Evolutionary conservation across 1,140 invertebrate genomes (phyloP).

Genomic region (Dendroctonus valens): DNA sequence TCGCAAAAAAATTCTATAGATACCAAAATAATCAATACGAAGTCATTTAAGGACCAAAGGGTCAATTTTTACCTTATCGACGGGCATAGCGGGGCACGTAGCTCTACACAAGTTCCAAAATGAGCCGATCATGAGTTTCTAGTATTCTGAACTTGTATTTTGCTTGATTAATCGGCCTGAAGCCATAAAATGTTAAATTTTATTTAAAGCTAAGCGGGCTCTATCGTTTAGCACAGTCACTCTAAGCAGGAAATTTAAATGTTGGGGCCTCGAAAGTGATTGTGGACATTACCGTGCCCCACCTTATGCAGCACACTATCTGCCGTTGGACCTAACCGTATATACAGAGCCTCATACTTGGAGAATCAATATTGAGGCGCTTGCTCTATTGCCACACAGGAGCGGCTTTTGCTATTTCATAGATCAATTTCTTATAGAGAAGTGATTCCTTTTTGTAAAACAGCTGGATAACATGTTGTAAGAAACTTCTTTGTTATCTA

Average conservation of each 20-base stretch:
- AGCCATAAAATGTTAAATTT: conserved; percentile 28
- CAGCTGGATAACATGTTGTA: too few species aligned
- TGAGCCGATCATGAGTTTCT: conserved; percentile 77
- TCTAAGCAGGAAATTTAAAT: conserved; percentile 19
- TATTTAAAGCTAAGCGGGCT: too few species aligned
- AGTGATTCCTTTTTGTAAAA: too few species aligned
- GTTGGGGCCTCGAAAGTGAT: conserved; percentile 18
- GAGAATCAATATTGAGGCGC: conserved; percentile 38
- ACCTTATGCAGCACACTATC: conserved; percentile 33
- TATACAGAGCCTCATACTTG: conserved; percentile 24
- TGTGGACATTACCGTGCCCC: conserved; percentile 32
- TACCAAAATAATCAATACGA: background rate
- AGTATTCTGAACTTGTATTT: conserved; percentile 18
- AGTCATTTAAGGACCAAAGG: background rate
- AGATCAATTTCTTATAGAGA: too few species aligned
- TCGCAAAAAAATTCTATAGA: too few species aligned
- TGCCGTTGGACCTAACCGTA: conserved; percentile 27
- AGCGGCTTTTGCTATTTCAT: conserved; percentile 1
- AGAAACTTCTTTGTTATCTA: too few species aligned
- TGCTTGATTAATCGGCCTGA: conserved; percentile 12
- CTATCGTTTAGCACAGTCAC: background rate
- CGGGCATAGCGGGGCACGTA: conserved; percentile 84
- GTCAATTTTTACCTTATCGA: conserved; percentile 75
- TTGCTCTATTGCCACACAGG: conserved; percentile 35
- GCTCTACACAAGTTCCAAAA: conserved; percentile 92